Evolutionary conservation across 2,888 invertebrate species (phyloP), one percentile per base, ranked within the genome.

Genomic region (Tiliacea aurago): DNA sequence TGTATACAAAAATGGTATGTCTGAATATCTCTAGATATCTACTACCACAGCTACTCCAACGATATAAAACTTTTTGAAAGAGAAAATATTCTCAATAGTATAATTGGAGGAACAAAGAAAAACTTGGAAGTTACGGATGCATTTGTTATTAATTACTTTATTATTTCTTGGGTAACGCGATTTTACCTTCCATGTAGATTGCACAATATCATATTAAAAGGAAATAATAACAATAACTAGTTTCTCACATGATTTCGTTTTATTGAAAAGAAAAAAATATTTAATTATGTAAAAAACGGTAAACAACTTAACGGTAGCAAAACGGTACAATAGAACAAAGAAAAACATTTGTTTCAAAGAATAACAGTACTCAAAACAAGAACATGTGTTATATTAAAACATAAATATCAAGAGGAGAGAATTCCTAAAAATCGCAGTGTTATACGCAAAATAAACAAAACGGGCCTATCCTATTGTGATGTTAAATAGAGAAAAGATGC

Each of bases 401-500:
- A 88, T 87, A 87, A 87, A 81, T 85, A 87, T 84, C 58, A 80
- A 84, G 78, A 88, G 69, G 76, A 80, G 67, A 83, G 76, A 85
- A 83, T 85, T 89, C 83, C 77, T 75, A 86, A 89, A 90, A 90
- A 88, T 85, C 49, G 76, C 82, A 80, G 81, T 78, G 83, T 65
- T 62, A 70, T 41, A 51, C 61, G 33, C 58, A 55, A 68, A 61
- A 67, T n/a, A 82, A 86, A 84, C 91, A 90, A 89, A 92, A 89
- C 85, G 64, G 77, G 86, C 80, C 89, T 90, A 91, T 90, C 91
- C 91, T 86, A 91, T 94, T 95, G 93, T 94, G 66, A 91, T 92
- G 91, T 85, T 89, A 92, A 94, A 90, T 86, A 92, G 92, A 89
- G 89, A 92, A 93, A 92, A 93, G 90, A 94, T 93, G 93, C 94